Evolutionary conservation across 2,113 vertebrate species (phyloP).

Genomic region (Perca fluviatilis): DNA sequence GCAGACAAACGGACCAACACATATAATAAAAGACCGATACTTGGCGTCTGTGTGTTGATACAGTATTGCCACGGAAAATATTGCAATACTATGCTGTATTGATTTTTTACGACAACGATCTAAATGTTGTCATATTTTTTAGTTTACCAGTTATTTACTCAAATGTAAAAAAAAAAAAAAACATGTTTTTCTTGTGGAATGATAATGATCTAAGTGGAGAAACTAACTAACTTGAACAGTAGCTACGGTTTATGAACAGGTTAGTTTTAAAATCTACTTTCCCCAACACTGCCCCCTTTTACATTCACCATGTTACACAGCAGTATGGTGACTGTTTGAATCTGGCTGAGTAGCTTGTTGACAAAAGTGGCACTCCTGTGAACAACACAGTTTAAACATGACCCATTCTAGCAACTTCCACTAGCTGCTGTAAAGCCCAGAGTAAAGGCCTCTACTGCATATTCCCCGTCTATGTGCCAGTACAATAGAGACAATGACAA

Average conservation of each 20-base stretch:
- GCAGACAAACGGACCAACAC: no score
- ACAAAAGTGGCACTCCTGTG: constrained; percentile 42
- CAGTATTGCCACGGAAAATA: no score
- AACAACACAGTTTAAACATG: constrained; percentile 44
- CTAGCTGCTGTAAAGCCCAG: constrained; percentile 18
- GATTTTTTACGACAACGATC: background rate
- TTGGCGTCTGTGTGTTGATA: no score
- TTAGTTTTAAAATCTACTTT: background rate
- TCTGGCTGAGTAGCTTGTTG: constrained; percentile 5
- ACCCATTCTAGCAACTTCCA: constrained; percentile 54
- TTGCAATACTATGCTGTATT: no score
- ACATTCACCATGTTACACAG: constrained; percentile 9
- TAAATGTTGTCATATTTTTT: no score
- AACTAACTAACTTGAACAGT: background rate
- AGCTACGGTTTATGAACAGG: background rate
- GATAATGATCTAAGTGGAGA: background rate
- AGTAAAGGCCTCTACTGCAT: constrained; percentile 20
- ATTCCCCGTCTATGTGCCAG: background rate
- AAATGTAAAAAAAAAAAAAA: no score
- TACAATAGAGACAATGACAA: constrained; percentile 34
- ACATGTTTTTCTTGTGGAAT: background rate
- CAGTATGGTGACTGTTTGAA: constrained; percentile 31
- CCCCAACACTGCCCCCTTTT: background rate
- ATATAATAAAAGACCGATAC: no score
- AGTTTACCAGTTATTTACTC: background rate